Percentiles rank a stretch among this genome's conserved stretches.
phyloP scores from a whole-genome alignment of 2,113 vertebrate genomes.

The Channa argus region DNA sequence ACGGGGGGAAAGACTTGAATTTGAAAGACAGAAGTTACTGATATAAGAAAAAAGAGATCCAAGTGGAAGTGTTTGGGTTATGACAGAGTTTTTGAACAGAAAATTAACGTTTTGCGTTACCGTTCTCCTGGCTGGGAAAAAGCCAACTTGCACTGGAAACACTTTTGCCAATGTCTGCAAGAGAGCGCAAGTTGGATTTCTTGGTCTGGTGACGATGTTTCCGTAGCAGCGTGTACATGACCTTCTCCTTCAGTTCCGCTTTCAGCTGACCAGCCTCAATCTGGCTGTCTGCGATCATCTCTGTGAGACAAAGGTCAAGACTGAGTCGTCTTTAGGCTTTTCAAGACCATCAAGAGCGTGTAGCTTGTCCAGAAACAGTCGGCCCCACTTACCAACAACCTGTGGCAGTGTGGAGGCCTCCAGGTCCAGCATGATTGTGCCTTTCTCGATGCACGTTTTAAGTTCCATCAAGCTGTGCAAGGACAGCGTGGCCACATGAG shows the following conservation, averaged over 20 bases:
- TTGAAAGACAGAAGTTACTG: background rate
- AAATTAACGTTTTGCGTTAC: constrained; percentile 83
- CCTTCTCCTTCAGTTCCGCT: constrained; percentile 92
- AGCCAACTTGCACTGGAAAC: constrained; percentile 98
- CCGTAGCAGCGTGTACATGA: constrained; percentile 93
- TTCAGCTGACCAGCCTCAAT: constrained; percentile 91
- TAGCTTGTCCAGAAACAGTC: background rate
- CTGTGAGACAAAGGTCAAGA: constrained; percentile 69
- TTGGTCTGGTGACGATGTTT: constrained; percentile 98
- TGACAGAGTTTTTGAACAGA: background rate
- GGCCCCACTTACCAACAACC: constrained; percentile 88
- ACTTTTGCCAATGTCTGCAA: constrained; percentile 98
- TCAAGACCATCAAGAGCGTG: background rate
- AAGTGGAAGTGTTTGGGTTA: background rate
- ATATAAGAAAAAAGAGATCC: background rate
- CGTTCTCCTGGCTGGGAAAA: constrained; percentile 95
- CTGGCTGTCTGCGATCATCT: constrained; percentile 93
- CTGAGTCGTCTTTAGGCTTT: background rate
- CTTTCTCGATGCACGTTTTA: constrained; percentile 93
- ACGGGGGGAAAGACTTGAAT: constrained; percentile 15
- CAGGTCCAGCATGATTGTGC: constrained; percentile 92
- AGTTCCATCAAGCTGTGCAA: constrained; percentile 96
- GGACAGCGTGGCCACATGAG: constrained; percentile 90
- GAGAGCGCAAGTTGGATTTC: constrained; percentile 97
- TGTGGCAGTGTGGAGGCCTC: constrained; percentile 93